Percentiles rank a stretch among this genome's conserved stretches.
phyloP scores from a whole-genome alignment of 2,113 vertebrate genomes.

The Gasterosteus nipponicus region DNA sequence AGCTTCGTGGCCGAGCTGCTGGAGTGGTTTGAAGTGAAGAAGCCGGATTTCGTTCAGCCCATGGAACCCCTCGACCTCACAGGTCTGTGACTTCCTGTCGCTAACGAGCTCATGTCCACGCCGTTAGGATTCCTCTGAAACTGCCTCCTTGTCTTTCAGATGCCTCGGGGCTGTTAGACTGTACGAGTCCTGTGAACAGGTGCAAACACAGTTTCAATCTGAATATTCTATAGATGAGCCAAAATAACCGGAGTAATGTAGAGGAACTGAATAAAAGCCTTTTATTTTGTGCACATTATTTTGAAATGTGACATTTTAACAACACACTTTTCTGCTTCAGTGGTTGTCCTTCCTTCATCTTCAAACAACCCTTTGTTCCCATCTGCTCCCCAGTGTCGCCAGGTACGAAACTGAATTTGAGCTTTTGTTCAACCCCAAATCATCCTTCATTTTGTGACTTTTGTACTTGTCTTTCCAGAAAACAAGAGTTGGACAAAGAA shows the following conservation, averaged over 20 bases:
- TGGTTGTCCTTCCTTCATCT: conserved; percentile 85
- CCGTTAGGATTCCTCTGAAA: not conserved
- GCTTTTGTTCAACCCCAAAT: not conserved
- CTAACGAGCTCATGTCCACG: not conserved
- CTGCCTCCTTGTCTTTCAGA: conserved; percentile 62
- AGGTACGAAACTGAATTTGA: conserved; percentile 67
- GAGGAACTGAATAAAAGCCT: not conserved
- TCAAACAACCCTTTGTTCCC: conserved; percentile 87
- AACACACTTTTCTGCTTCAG: conserved; percentile 67
- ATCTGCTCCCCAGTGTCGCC: conserved; percentile 80
- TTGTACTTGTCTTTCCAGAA: conserved; percentile 61
- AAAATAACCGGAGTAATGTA: not conserved
- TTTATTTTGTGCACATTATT: not conserved
- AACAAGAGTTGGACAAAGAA: conserved; percentile 89
- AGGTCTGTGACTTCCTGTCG: conserved; percentile 62
- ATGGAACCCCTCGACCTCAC: conserved; percentile 82
- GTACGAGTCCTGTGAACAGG: conserved; percentile 77
- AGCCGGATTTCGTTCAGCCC: conserved; percentile 87
- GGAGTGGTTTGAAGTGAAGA: conserved; percentile 87
- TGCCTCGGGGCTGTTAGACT: conserved; percentile 65
- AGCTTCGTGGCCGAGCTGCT: conserved; percentile 89
- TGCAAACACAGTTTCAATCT: conserved; percentile 24
- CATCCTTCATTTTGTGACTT: not conserved
- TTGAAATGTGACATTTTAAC: not conserved
- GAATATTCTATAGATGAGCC: too few relatives aligned